Conservation (phyloP, 30 jellyfish, hydroid and myxozoan genomes). For the Aurelia aurita region DNA sequence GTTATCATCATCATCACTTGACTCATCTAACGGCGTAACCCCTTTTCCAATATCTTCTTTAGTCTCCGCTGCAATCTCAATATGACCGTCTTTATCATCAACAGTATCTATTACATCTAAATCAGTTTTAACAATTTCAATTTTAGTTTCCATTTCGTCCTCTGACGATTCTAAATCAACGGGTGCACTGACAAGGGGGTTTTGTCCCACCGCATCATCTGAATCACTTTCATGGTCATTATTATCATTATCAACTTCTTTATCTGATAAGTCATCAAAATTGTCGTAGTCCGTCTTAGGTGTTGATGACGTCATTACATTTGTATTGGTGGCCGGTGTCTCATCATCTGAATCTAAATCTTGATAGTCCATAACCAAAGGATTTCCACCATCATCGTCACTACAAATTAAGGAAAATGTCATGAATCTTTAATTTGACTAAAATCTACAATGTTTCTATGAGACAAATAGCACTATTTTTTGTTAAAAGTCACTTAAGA, state of each 20-base stretch:
- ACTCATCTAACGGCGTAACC: conserved; percentile 31
- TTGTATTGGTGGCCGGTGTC: conserved; percentile 30
- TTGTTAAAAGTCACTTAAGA: no score
- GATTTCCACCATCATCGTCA: conserved; percentile 85
- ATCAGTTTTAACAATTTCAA: background rate
- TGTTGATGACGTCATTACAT: background rate
- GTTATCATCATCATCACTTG: conserved; percentile 68
- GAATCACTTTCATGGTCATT: conserved; percentile 12
- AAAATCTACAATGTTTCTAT: no score
- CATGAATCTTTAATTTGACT: no score
- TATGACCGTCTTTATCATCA: background rate
- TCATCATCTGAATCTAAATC: conserved; percentile 81
- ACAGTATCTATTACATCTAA: background rate
- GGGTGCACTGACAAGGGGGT: conserved; percentile 71
- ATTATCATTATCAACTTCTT: background rate
- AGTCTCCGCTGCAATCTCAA: background rate
- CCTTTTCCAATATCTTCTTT: background rate
- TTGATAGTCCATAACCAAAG: conserved; percentile 73
- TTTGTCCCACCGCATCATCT: conserved; percentile 52
- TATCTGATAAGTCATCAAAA: background rate
- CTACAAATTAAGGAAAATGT: background rate
- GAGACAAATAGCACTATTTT: no score
- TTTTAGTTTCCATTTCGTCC: conserved; percentile 34
- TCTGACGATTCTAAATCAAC: conserved; percentile 62
- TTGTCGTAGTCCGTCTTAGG: conserved; percentile 26